Evolutionary conservation across 2,797 vertebrate genomes (phyloP).

Genomic region (Psittacula derbiana): DNA sequence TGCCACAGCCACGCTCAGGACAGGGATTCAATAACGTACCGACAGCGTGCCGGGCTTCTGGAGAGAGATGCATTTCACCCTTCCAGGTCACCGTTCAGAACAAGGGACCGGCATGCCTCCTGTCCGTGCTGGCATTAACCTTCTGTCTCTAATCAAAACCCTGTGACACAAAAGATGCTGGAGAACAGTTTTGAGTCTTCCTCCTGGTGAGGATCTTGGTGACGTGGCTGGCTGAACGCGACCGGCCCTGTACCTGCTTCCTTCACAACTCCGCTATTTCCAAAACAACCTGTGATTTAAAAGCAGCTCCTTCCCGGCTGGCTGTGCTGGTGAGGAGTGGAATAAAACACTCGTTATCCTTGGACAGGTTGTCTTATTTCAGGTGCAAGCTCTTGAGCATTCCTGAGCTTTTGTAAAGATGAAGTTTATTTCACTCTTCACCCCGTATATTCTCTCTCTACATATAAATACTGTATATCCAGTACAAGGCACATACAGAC

Average conservation of each 20-base stretch:
- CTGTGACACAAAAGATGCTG: not conserved
- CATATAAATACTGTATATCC: constrained; percentile 82
- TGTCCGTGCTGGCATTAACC: constrained; percentile 22
- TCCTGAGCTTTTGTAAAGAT: not conserved
- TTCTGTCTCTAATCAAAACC: constrained; percentile 58
- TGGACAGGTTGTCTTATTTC: not conserved
- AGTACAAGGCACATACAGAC: constrained; percentile 76
- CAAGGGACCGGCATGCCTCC: not conserved
- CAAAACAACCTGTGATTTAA: not conserved
- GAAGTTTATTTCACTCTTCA: constrained; percentile 38
- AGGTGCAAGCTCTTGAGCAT: not conserved
- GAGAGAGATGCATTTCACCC: constrained; percentile 33
- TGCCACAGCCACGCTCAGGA: constrained; percentile 48
- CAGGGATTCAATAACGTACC: not conserved
- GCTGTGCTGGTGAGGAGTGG: not conserved
- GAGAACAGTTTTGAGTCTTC: not conserved
- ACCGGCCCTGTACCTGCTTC: not conserved
- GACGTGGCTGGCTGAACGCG: not conserved
- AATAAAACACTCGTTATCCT: not conserved
- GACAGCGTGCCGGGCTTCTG: not conserved
- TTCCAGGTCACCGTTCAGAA: constrained; percentile 20
- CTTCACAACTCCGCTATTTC: not conserved
- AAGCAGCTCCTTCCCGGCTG: not conserved
- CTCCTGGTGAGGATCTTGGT: not conserved
- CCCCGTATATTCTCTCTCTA: constrained; percentile 74